Evolutionary conservation across 2,888 invertebrate genomes (phyloP), one percentile per base, ranked within the genome.

Genomic region (Scotopteryx bipunctaria): DNA sequence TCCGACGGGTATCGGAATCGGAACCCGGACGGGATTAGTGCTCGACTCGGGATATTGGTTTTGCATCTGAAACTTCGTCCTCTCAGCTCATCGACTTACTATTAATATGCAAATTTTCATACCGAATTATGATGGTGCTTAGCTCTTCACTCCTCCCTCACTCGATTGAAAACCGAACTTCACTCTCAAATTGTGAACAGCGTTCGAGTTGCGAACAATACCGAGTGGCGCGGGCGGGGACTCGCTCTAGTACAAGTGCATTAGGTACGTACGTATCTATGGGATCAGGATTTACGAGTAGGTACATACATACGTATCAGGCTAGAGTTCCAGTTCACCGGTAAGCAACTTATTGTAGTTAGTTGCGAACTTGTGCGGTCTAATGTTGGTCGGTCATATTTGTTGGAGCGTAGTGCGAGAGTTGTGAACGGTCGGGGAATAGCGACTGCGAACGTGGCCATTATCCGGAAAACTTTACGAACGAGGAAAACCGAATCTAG

Each of bases 11-110:
- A 58, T 55, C 57, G 57, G 19, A 4, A 17, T 19, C n/a, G 57
- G 19, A 4, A 17, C 27, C n/a, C 14, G 45, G 31, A 15, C 31
- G 38, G 62, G 53, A 57, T 63, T 59, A 56, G 47, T 37, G 43
- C 57, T 57, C 50, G 59, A 44, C 54, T 56, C 48, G 58, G 61
- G 48, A 64, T 61, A 68, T 68, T 64, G 65, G 60, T 60, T 67
- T 63, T 45, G 61, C 62, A 62, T 64, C 61, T 29, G 42, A 46
- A 61, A 66, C 57, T 58, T 53, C 11, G 44, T 45, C 50, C 14
- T 13, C 47, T 40, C 42, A 35, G 50, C 46, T 44, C 31, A 35
- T 29, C 27, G 36, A 40, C 42, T 35, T 43, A 36, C 40, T 43
- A 55, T 50, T 32, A 50, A 43, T 42, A 49, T 49, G 49, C 55